Base-by-base conservation (phyloP, 2,113 vertebrate genomes). In the Amblyopsis rosae region DNA sequence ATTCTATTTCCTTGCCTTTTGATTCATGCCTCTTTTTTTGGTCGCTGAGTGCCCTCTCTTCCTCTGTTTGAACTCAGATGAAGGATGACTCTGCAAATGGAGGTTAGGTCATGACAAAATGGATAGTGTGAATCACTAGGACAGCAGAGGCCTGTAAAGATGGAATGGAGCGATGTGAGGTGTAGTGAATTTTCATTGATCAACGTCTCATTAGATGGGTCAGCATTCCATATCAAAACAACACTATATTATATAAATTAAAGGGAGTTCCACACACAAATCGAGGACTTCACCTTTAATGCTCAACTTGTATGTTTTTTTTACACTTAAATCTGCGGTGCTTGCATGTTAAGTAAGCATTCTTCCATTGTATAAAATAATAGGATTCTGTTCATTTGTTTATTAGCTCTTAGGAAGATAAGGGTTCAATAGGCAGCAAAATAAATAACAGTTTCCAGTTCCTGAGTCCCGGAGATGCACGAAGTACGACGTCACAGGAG, bases 1-100 rank as follows among this genome's bases (percentile, higher is more conserved):
- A 85, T 86, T 89, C 85, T 82, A 87, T 88, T 90, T 90, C 82
- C 84, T 79, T 33, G 72, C 70, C 86, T 88, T 87, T 86, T 85
- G 81, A 88, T 73, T 87, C 83, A 80, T 83, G 71, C 72, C 63
- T 17, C 60, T 26, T 65, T 76, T 75, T 66, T 59, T 65, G 59
- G 64, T 75, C 60, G 60, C 83, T 79, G 82, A 80, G 85, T 76
- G 81, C 82, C 84, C 81, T 84, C 77, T 87, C 85, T 79, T 86
- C 79, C 82, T 54, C 79, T 55, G 75, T 83, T 85, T 88, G 86
- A 89, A 89, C 88, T 82, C 77, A 26, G 46, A 48, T 81, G 74
- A 88, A 80, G 76, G 85, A 85, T 84, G 26, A n/a, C 76, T 73
- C 76, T 58, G 68, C 72, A 65, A 86, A 86, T 86, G 80, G 82